Percentiles rank a stretch among this genome's conserved stretches.
These are phyloP conservation scores for Teleogryllus occipitalis DNA, from an alignment of 1,140 invertebrate species.

Conservation along the genomic window DNA sequence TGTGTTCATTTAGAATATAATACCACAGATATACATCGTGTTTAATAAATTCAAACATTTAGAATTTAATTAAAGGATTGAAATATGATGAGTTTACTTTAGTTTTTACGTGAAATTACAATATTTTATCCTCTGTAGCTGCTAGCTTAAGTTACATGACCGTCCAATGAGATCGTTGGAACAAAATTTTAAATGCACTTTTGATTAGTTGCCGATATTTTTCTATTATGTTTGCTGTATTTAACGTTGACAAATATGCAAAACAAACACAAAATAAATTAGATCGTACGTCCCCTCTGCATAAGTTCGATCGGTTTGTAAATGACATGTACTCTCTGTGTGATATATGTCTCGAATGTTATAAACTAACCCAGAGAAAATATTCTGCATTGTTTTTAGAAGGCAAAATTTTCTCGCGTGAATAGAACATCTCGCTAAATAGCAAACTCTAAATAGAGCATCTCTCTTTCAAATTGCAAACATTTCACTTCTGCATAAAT, in stretches of 20 bases:
- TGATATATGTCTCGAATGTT: too few relatives aligned
- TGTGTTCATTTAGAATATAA: neutral
- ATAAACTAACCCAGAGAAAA: too few relatives aligned
- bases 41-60: slow-evolving; percentile 2
- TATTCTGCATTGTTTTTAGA: too few relatives aligned
- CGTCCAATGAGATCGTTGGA: neutral
- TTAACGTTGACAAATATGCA: neutral
- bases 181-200: neutral
- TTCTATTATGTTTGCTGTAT: neutral
- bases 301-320: too few relatives aligned
- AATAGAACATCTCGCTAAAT: too few relatives aligned
- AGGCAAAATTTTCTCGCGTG: too few relatives aligned
- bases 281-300: neutral
- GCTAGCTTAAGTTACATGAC: neutral
- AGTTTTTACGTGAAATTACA: neutral
- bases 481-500: too few relatives aligned
- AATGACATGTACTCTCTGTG: too few relatives aligned
- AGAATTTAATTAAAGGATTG: slow-evolving; percentile 6
- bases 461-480: too few relatives aligned
- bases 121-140: neutral
- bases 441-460: too few relatives aligned
- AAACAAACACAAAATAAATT: slow-evolving; percentile 1
- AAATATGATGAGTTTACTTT: neutral
- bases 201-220: neutral
- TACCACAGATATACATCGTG: neutral